These are phyloP conservation scores for Sceloporus tristichus DNA, from an alignment of 2,113 vertebrate species.

Conservation along the genomic window DNA sequence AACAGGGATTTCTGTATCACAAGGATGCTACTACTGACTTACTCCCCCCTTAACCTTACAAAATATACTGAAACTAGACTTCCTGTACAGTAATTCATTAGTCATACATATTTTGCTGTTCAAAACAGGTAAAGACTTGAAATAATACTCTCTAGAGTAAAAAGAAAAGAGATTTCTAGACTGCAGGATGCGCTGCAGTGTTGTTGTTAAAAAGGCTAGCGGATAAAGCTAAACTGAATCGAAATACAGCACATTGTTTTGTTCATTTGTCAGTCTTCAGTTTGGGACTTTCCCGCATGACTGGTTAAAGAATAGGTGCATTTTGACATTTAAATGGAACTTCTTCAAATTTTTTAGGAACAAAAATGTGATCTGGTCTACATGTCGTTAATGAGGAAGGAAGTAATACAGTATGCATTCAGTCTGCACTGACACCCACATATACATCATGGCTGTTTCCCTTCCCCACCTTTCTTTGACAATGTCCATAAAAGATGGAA, in stretches of 20 bases:
- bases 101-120: background rate
- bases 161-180: background rate
- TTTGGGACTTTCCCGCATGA: background rate
- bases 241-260: background rate
- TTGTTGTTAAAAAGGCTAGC: background rate
- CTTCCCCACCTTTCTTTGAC: background rate
- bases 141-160: background rate
- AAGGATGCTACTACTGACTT: background rate
- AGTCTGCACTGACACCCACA: background rate
- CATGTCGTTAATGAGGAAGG: background rate
- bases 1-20: background rate
- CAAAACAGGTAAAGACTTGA: conserved; percentile 4
- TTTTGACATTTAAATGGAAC: background rate
- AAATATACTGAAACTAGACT: conserved; percentile 13
- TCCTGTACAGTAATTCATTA: background rate
- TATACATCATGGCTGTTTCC: background rate
- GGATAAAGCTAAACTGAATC: background rate
- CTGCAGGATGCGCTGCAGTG: background rate
- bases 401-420: background rate
- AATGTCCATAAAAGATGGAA: background rate
- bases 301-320: background rate
- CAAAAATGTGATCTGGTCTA: background rate
- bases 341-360: background rate
- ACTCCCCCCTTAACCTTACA: background rate
- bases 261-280: too few species aligned